Conservation (phyloP, 2,797 vertebrate species). For the Sebastolobus alascanus region DNA sequence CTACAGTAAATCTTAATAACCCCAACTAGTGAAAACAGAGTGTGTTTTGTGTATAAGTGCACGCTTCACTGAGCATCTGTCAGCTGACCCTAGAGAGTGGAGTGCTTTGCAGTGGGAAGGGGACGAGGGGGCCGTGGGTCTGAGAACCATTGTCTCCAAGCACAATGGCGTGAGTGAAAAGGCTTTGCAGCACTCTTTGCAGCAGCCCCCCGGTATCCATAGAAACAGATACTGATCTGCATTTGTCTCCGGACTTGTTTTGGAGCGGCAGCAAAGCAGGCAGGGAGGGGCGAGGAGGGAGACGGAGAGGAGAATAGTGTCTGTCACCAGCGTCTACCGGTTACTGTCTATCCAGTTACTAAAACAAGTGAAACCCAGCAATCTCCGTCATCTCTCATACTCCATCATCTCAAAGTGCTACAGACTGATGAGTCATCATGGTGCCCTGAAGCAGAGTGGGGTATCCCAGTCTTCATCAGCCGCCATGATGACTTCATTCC, state of each 20-base stretch:
- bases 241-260: conserved; percentile 75
- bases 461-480: conserved; percentile 35
- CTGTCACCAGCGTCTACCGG: conserved; percentile 50
- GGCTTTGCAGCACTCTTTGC: conserved; percentile 82
- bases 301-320: conserved; percentile 39
- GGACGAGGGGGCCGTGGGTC: conserved; percentile 52
- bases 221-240: conserved; percentile 86
- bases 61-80: conserved; percentile 74
- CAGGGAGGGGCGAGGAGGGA: conserved; percentile 22
- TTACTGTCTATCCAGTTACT: background rate
- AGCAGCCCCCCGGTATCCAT: conserved; percentile 85
- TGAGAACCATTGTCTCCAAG: conserved; percentile 83
- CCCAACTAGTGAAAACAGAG: conserved; percentile 32
- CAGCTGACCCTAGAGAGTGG: conserved; percentile 77
- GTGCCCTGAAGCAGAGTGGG: conserved; percentile 35
- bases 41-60: conserved; percentile 67
- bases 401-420: conserved; percentile 31
- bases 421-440: conserved; percentile 56
- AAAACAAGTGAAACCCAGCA: conserved; percentile 16
- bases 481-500: conserved; percentile 28
- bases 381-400: conserved; percentile 25
- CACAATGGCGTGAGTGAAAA: conserved; percentile 86
- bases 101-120: conserved; percentile 58
- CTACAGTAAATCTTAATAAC: conserved; percentile 15
- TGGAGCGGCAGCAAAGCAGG: conserved; percentile 44